These are phyloP conservation scores for Rhegmatorhina hoffmannsi DNA, from an alignment of 2,113 vertebrate genomes.

Conservation along the genomic window DNA sequence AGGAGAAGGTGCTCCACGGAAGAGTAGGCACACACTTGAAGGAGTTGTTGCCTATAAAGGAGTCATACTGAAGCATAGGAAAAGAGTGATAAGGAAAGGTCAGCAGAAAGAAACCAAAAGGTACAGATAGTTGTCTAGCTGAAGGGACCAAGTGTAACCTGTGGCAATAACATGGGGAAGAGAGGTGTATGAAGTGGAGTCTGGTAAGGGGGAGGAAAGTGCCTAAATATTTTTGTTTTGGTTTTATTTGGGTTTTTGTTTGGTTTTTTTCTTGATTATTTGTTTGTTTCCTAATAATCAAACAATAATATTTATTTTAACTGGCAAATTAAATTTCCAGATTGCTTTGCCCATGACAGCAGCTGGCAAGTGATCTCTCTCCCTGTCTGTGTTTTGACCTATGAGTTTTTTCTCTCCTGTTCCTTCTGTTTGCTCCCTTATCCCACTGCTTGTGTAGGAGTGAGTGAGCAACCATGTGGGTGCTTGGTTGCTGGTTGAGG, in stretches of 20 bases:
- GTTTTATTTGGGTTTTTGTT: not conserved
- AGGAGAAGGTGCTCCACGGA: not conserved
- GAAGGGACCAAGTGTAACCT: not conserved
- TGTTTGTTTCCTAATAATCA: not conserved
- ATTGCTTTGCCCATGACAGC: not conserved
- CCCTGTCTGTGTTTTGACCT: not conserved
- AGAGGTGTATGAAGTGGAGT: not conserved
- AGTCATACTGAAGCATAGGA: not conserved
- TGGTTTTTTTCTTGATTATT: not conserved
- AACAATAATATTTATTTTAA: not conserved
- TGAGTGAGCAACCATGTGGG: accelerated
- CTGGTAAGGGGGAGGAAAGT: not conserved
- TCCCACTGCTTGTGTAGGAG: accelerated
- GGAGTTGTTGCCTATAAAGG: too few relatives aligned
- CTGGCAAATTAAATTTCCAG: not conserved
- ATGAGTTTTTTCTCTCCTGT: not conserved
- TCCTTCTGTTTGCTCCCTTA: not conserved
- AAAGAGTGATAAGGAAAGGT: not conserved
- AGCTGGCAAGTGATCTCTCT: not conserved
- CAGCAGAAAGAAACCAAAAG: not conserved
- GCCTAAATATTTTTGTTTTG: not conserved
- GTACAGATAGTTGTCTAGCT: not conserved
- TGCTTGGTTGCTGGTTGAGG: not conserved
- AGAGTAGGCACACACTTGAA: not conserved
- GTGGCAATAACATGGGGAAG: not conserved